Evolutionary conservation across 2,888 invertebrate species (phyloP), one percentile per base, ranked within the genome.

Genomic region (Subacronicta megacephala): DNA sequence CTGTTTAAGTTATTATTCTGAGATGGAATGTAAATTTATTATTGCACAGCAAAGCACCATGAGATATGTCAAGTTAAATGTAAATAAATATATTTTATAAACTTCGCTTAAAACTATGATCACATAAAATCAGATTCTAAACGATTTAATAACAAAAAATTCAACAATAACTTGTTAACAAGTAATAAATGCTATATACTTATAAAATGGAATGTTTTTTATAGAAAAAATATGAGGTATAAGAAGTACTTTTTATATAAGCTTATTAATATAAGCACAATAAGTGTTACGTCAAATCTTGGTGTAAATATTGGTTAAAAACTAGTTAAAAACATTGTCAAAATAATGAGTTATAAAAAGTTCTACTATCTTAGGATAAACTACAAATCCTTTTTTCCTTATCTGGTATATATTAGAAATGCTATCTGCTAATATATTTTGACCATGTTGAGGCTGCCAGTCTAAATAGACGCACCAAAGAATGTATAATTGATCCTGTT

Each of bases 21-120:
- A 5, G 6, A n/a, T 31, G 31, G 31, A 31, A 31, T 76, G 46
- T 51, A 49, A 31, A 45, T 36, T 42, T 35, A 17, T 59, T 69
- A 78, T 70, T 76, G 70, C 70, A 72, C 78, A 70, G 23, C 6
- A 41, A 59, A 77, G 78, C 80, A 82, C 78, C 80, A 47, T 52
- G 51, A 66, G 64, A 68, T 73, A 65, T 71, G 69, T 75, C 55
- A 60, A 49, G 42, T 55, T 59, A 49, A 26, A 16, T 63, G 44
- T 63, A 77, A 70, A 70, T 62, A 66, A 73, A 57, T 43, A 20
- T 74, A 23, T 49, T 56, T 59, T 59, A 54, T 53, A 56, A 38
- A 33, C 5, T 13, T 65, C 12, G 7, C 75, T 77, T 75, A 75
- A 2, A 63, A 18, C 72, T 77, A 71, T 49, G 56, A 79, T 77